Conservation (phyloP, 2,797 vertebrate species). For the Lithobates pipiens region DNA sequence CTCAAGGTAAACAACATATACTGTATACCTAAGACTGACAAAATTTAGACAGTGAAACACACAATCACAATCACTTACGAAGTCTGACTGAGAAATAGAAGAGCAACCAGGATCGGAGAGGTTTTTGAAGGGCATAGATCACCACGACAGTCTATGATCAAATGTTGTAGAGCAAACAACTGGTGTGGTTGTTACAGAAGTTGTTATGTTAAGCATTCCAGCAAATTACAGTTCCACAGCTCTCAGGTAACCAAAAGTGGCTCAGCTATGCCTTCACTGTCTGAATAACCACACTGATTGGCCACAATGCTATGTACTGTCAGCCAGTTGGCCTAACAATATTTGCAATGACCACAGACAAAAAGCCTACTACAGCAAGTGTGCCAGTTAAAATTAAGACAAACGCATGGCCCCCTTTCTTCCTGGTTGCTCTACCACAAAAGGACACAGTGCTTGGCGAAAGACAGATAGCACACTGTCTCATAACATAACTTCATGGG, state of each 20-base stretch:
- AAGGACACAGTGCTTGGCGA: conserved; percentile 50
- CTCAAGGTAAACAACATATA: conserved; percentile 39
- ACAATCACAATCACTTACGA: conserved; percentile 36
- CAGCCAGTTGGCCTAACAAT: background rate
- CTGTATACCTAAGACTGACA: conserved; percentile 24
- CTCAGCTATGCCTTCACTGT: background rate
- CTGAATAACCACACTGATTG: background rate
- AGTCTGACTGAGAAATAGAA: conserved; percentile 34
- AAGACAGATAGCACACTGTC: conserved; percentile 19
- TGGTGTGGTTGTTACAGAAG: background rate
- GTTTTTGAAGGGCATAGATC: background rate
- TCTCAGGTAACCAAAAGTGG: background rate
- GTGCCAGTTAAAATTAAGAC: background rate
- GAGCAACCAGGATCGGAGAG: conserved; percentile 50
- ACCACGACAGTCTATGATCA: background rate
- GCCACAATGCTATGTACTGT: background rate
- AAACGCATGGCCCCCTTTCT: background rate
- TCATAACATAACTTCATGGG: conserved; percentile 47
- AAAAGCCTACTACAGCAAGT: background rate
- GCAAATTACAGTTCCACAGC: background rate
- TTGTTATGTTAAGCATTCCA: background rate
- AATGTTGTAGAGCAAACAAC: background rate
- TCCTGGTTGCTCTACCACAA: conserved; percentile 51
- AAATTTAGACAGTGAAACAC: conserved; percentile 41
- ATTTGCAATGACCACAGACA: background rate